Evolutionary conservation across 2,888 invertebrate species (phyloP), one percentile per base, ranked within the genome.

Genomic region (Synergus gifuensis): DNA sequence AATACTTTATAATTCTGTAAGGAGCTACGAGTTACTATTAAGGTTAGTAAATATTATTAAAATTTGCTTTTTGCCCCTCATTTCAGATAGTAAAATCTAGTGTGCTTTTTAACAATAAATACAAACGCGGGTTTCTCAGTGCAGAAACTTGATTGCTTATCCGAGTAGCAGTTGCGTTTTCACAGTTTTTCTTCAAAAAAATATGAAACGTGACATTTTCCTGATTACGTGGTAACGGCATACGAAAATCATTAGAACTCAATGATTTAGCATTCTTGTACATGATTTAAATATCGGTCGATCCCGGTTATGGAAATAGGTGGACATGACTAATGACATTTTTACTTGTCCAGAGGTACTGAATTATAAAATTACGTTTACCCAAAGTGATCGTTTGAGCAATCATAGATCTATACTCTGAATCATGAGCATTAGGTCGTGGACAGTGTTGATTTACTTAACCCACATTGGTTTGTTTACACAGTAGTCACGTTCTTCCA

Each of bases 391-490:
- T 18, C 66, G 66, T 44, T 66, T 22, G 40, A 22, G 28, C 28
- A 49, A 76, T 79, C 67, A 60, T 73, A 73, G 28, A 78, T 79
- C 12, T 79, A 62, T 67, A 40, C 60, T 79, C 58, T n/a, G n/a
- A 44, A 60, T 44, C 18, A 66, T 28, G 28, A 62, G 62, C 18
- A 66, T 60, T 69, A 54, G 22, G 81, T 80, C 82, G 82, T 81
- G 84, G 83, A 80, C 85, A 85, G 85, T 79, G 79, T 79, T 76
- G 84, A 86, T 88, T 88, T 88, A 82, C 85, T 85, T 87, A 88
- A 86, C 85, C 86, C 83, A 87, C 82, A 87, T 87, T 83, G 12
- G 42, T 66, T 18, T 66, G 66, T 66, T 66, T 66, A 44, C 18
- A 66, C 40, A 66, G 66, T 4, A 12, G 42, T 66, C 44, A 66